phyloP scores from a whole-genome alignment of 2,113 vertebrate genomes.

The Drymodes brunneopygia region DNA sequence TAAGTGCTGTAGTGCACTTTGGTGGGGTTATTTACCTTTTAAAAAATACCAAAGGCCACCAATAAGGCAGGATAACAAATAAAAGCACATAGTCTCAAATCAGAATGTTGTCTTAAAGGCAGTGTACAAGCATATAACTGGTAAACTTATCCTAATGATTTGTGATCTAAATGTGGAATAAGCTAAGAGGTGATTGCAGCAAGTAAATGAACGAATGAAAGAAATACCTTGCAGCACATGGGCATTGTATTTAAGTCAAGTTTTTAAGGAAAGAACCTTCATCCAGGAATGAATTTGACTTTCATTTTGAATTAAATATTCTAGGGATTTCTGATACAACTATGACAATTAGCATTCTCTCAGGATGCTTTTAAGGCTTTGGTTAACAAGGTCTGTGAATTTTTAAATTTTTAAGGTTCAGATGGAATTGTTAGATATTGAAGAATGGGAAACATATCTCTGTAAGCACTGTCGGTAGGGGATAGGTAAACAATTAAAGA shows the following conservation, averaged over 20 bases:
- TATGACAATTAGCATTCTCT: not conserved
- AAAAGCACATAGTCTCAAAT: not conserved
- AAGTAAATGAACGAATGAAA: not conserved
- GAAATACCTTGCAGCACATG: not conserved
- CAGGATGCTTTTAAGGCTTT: not conserved
- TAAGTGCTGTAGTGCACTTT: not conserved
- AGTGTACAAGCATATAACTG: not conserved
- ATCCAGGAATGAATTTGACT: not conserved
- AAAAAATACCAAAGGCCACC: not conserved
- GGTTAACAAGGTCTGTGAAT: not conserved
- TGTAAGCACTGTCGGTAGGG: not conserved
- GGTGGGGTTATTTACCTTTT: not conserved
- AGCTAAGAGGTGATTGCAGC: not conserved
- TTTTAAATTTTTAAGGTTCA: not conserved
- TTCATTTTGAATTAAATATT: not conserved
- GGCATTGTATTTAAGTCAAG: not conserved
- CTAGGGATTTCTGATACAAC: not conserved
- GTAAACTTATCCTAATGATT: not conserved
- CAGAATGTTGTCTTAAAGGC: not conserved
- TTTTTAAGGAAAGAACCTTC: not conserved
- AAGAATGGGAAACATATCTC: not conserved
- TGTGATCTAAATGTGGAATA: not conserved
- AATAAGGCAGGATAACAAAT: not conserved
- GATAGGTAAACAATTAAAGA: not conserved
- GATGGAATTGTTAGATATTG: not conserved